Evolutionary conservation across 1,140 invertebrate species (phyloP), one percentile per base, ranked within the genome.

Genomic region (Tribolium castaneum): DNA sequence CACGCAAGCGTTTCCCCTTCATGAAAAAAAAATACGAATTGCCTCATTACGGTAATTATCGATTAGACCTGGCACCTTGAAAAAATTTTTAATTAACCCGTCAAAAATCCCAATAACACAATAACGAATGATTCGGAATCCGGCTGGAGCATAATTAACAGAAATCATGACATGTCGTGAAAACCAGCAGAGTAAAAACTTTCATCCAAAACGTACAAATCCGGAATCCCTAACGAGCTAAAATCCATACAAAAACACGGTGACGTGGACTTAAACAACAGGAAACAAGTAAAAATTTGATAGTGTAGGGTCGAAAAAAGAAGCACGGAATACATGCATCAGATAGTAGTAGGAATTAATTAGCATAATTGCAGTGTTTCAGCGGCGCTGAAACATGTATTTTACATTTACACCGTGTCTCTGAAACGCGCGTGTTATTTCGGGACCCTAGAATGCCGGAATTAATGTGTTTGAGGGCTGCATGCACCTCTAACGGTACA

Each of bases 391-490:
- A 73, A 73, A 73, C 71, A 73, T 22, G 70, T 49, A 72, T 72
- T 72, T 72, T 72, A 72, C 70, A 72, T 72, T 72, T 72, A 49
- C 39, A 72, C 70, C 39, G 45, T 59, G 54, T 59, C 59, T 66
- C 59, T 66, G 59, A 14, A 66, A 66, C 59, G 59, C 59, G 59
- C 30, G 59, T 66, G 59, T 66, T 66, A 66, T 66, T 66, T 66
- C 59, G 59, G 30, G 59, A 35, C 25, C 59, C 59, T 2, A 25
- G 30, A 66, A 35, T 34, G 59, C n/a, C 30, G 59, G 59, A 66
- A 66, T 66, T 66, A 66, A 66, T 66, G 59, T 66, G 13, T 66
- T 66, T 66, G 14, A 30, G 59, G 59, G 25, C 59, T 35, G 30
- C 59, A 35, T 66, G 30, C 59, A 66, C 10, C 59, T 66, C 19